A percentile compares a stretch with the other conserved stretches of the same genome.
These are phyloP conservation scores for Polyommatus icarus DNA, from an alignment of 2,888 invertebrate genomes.

Conservation along the genomic window DNA sequence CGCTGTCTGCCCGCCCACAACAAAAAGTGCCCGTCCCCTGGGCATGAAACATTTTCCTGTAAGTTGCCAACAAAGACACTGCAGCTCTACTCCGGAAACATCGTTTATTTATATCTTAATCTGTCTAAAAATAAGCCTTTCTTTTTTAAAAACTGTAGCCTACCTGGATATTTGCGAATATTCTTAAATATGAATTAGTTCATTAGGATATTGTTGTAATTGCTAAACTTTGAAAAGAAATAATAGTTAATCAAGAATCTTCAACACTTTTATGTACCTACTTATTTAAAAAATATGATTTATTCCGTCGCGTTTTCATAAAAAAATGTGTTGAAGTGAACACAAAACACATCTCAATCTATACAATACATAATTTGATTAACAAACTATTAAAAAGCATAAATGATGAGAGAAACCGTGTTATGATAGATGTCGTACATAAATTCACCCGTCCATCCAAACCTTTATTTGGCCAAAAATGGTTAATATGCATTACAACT, in stretches of 20 bases:
- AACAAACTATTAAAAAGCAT: neutral
- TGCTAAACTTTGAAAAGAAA: too few relatives aligned
- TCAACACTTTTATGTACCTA: too few relatives aligned
- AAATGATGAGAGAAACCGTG: neutral
- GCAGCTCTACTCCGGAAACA: neutral
- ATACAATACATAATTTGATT: neutral
- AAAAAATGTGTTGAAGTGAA: neutral
- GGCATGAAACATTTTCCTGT: neutral
- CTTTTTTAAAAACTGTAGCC: neutral
- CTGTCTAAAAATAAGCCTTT: neutral
- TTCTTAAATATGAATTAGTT: too few relatives aligned
- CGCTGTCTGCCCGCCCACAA: neutral
- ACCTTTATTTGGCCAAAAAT: neutral
- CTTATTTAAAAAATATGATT: too few relatives aligned
- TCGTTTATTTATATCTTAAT: slow-evolving; percentile 2
- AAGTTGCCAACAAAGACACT: neutral
- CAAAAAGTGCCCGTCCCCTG: neutral
- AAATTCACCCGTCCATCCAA: neutral
- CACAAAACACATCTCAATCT: neutral
- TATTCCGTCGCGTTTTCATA: too few relatives aligned
- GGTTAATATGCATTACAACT: neutral
- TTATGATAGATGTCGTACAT: neutral
- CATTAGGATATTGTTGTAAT: too few relatives aligned
- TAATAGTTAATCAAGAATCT: too few relatives aligned
- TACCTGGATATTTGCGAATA: too few relatives aligned